Evolutionary conservation across 2,113 vertebrate species (phyloP).

Genomic region (Eublepharis macularius): DNA sequence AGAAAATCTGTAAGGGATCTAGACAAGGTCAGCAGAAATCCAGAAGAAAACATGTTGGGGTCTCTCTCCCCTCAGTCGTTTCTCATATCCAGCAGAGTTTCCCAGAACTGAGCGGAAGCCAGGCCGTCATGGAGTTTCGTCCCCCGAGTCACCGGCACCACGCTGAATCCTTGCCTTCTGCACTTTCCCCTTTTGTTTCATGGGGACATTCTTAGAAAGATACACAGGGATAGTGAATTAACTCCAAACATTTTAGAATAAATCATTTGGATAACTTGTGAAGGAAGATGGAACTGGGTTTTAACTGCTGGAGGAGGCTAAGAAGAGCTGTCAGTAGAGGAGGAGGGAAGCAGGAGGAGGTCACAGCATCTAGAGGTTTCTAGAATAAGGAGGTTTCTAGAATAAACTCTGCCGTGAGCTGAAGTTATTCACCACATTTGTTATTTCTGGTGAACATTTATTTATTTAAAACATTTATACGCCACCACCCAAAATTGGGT

Average conservation of each 20-base stretch:
- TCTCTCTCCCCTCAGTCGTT: not conserved
- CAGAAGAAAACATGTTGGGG: fast-evolving
- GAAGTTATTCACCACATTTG: no score
- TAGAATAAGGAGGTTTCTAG: not conserved
- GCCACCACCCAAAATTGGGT: no score
- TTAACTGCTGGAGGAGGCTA: not conserved
- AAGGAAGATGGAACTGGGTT: not conserved
- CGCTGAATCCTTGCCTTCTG: not conserved
- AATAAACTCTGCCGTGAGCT: not conserved
- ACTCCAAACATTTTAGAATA: not conserved
- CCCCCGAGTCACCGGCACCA: not conserved
- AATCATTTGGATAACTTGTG: not conserved
- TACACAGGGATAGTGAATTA: not conserved
- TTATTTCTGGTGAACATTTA: no score
- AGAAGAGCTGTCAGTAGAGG: not conserved
- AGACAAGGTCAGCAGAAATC: not conserved
- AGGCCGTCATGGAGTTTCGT: not conserved
- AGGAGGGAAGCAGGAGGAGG: no score
- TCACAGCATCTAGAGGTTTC: not conserved
- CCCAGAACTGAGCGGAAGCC: not conserved
- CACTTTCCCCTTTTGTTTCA: not conserved
- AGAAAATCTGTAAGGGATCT: not conserved
- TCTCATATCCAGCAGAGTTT: not conserved
- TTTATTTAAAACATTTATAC: no score
- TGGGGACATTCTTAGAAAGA: not conserved